phyloP scores from a whole-genome alignment of 2,113 vertebrate genomes.

The Phyllopteryx taeniolatus region DNA sequence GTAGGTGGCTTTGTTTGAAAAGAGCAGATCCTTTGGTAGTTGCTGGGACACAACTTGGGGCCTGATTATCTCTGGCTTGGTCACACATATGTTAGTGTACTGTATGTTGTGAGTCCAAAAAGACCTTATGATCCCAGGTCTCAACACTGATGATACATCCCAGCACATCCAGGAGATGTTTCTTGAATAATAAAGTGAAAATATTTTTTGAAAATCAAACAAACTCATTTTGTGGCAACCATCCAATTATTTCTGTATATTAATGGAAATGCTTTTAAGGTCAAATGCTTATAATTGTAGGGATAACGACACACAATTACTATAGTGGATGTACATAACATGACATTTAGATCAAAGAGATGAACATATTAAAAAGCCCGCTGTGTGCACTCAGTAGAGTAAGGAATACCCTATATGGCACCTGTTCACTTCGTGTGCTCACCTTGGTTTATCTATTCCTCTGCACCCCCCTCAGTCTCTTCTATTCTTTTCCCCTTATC shows the following conservation, averaged over 20 bases:
- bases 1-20: too few relatives aligned
- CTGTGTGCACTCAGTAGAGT: too few relatives aligned
- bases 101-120: background rate
- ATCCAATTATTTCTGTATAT: background rate
- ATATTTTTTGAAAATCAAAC: too few relatives aligned
- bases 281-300: background rate
- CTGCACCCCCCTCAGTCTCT: background rate
- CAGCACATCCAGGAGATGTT: background rate
- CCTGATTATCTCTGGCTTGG: background rate
- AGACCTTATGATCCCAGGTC: background rate
- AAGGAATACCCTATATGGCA: background rate
- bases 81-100: too few relatives aligned
- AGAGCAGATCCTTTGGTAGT: too few relatives aligned
- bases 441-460: conserved; percentile 29
- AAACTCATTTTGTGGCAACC: background rate
- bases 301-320: background rate
- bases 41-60: too few relatives aligned
- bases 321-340: background rate
- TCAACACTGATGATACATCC: background rate
- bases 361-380: too few relatives aligned
- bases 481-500: conserved; percentile 14
- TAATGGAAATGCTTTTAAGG: background rate
- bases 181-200: too few relatives aligned
- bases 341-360: too few relatives aligned
- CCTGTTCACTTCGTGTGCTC: conserved; percentile 15